These are phyloP conservation scores for Oscheius sp. DNA, from an alignment of 2,888 invertebrate genomes.

Conservation along the genomic window DNA sequence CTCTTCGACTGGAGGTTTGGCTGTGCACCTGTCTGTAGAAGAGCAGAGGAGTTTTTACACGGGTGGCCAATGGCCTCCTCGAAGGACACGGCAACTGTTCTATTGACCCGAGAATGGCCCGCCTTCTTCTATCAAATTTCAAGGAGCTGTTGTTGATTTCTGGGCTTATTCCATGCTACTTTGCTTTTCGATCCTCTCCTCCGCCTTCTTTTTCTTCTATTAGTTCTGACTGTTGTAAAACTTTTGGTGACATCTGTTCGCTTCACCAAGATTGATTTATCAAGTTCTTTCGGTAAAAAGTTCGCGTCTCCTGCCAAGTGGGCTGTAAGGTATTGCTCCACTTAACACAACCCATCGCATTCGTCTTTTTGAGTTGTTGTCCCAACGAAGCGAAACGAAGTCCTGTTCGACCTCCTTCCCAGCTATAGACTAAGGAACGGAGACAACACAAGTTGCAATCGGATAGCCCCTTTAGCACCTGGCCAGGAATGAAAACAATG, in stretches of 20 bases:
- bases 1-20: neutral
- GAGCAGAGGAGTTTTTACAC: neutral
- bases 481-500: neutral
- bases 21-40: neutral
- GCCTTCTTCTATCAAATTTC: neutral
- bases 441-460: neutral
- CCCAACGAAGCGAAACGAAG: neutral
- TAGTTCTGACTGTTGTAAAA: neutral
- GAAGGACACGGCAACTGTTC: neutral
- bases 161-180: neutral
- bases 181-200: neutral
- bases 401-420: neutral
- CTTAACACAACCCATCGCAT: neutral
- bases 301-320: neutral
- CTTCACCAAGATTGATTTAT: neutral
- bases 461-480: neutral
- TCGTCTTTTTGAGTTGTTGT: neutral
- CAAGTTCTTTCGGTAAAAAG: neutral
- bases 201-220: neutral
- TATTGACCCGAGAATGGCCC: neutral
- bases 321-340: too few relatives aligned
- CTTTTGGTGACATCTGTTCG: neutral
- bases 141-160: too few relatives aligned
- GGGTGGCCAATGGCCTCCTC: constrained; percentile 5
- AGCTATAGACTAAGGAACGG: neutral